These are phyloP conservation scores for Ptychadena robeensis DNA, from an alignment of 2,797 vertebrate species.

Conservation along the genomic window DNA sequence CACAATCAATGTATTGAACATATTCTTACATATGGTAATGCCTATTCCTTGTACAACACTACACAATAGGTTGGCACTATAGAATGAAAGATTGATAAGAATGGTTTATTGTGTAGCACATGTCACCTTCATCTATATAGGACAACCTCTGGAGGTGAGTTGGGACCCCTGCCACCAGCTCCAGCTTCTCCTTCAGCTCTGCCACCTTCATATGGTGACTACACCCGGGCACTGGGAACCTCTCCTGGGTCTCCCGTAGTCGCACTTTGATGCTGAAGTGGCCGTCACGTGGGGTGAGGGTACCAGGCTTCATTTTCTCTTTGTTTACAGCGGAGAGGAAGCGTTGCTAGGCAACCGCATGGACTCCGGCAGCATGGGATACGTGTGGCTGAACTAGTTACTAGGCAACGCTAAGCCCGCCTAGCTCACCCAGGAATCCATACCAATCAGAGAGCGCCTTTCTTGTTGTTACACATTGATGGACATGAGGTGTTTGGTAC, in stretches of 20 bases:
- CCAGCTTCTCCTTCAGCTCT: conserved; percentile 20
- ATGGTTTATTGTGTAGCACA: too few relatives aligned
- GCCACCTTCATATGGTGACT: neutral
- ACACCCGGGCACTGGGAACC: conserved; percentile 20
- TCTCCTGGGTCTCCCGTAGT: conserved; percentile 30
- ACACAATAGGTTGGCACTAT: too few relatives aligned
- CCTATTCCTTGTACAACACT: too few relatives aligned
- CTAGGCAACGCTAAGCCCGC: neutral
- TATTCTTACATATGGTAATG: too few relatives aligned
- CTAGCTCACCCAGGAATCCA: neutral
- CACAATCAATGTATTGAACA: too few relatives aligned
- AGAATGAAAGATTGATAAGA: too few relatives aligned
- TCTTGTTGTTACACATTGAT: too few relatives aligned
- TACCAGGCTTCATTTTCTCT: neutral
- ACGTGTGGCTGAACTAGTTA: neutral
- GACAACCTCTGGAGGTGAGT: neutral
- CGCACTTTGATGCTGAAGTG: conserved; percentile 16
- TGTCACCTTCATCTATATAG: conserved; percentile 47
- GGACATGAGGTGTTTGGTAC: too few relatives aligned
- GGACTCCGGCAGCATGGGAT: neutral
- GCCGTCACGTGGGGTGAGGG: neutral
- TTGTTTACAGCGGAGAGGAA: too few relatives aligned
- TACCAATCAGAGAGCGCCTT: neutral
- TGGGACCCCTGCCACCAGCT: conserved; percentile 37
- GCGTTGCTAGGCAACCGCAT: conserved; percentile 10